Evolutionary conservation across 2,888 invertebrate genomes (phyloP), one percentile per base, ranked within the genome.

Genomic region (Dusona sp.): DNA sequence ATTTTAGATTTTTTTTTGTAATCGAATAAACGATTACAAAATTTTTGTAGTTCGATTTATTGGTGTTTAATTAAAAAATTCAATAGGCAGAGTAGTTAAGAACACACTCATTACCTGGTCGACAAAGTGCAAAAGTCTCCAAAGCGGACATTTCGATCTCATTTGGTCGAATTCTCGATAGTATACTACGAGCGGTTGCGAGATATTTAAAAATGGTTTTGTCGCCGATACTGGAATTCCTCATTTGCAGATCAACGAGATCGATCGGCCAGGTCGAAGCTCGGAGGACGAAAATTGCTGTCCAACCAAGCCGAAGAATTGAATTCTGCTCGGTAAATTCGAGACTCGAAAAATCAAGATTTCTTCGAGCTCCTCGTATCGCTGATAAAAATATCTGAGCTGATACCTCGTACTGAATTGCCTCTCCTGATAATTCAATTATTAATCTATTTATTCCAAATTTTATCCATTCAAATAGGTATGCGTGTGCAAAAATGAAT

Each of bases 331-430:
- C 95, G 0, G 90, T 87, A 19, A 94, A 90, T 22, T 94, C 94
- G 57, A 96, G 90, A 8, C 94, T 83, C 0, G 95, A 94, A 88
- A 96, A 96, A 64, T 95, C 94, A 38, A 94, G 94, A 88, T 95
- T 96, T n/a, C 92, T 92, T 87, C 96, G 95, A 0, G 95, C 95
- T 86, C 95, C 95, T 67, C 95, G 95, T 73, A 96, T 94, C 2
- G 95, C 95, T 0, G 95, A 94, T 16, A 96, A 92, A 68, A 96
- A 93, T 89, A 96, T 96, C 91, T 96, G 96, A 0, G 96, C 95
- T 7, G 96, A 94, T 61, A 96, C 93, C 93, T 96, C 96, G 89
- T 95, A 95, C 78, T 95, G 94, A 38, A 95, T 89, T 87, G 88
- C 83, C 83, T 90, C 90, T 8, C 88, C 90, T 90, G 57, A 64